Conservation (phyloP, 2,888 invertebrate species). For the Dasypogon diadema region DNA sequence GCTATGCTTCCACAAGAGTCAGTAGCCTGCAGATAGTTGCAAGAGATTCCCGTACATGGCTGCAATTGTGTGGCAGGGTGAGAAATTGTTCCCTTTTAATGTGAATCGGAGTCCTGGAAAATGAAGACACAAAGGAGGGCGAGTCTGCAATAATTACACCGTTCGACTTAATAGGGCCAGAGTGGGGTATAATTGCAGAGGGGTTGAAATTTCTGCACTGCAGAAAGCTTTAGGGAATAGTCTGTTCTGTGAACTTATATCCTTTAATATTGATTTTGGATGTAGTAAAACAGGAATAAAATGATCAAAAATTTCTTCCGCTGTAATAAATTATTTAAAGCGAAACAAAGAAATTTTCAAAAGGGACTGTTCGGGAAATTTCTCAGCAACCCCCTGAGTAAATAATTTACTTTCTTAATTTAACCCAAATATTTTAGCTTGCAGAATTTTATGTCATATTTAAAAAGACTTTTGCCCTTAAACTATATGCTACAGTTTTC, state of each 20-base stretch:
- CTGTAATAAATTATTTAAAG: constrained; percentile 9
- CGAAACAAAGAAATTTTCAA: too few relatives aligned
- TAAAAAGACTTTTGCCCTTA: too few relatives aligned
- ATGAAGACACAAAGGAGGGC: constrained; percentile 41
- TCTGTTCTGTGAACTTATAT: background rate
- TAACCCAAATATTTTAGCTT: too few relatives aligned
- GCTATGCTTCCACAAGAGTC: constrained; percentile 15
- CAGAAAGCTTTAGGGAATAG: constrained; percentile 22
- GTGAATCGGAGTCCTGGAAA: constrained; percentile 43
- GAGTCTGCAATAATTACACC: constrained; percentile 48
- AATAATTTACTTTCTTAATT: too few relatives aligned
- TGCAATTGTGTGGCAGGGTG: constrained; percentile 20
- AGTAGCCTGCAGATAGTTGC: constrained; percentile 34
- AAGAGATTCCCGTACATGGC: background rate
- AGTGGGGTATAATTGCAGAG: constrained; percentile 28
- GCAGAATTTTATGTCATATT: too few relatives aligned
- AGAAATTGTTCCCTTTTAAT: constrained; percentile 45
- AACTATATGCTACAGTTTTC: too few relatives aligned
- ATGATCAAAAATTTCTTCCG: background rate
- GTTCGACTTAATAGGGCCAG: constrained; percentile 47
- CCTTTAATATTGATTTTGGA: constrained; percentile 23
- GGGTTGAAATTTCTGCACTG: constrained; percentile 53
- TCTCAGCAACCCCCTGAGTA: too few relatives aligned
- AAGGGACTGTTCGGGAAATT: too few relatives aligned
- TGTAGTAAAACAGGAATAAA: constrained; percentile 25